phyloP scores from a whole-genome alignment of 1,140 invertebrate species.

The Tetranychus urticae region DNA sequence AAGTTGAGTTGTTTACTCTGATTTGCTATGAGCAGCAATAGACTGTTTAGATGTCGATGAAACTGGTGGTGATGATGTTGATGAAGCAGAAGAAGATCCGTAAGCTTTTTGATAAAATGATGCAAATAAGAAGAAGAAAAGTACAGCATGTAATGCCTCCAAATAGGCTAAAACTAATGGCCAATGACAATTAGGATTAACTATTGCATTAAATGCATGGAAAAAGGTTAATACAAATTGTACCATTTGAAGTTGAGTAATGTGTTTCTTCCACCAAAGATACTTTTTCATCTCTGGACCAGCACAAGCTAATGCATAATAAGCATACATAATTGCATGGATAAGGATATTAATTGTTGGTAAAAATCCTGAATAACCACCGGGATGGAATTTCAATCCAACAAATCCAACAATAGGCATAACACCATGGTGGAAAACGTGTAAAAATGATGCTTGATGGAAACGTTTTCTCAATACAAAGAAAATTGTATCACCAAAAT shows the following conservation, averaged over 20 bases:
- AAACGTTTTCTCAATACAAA: constrained; percentile 26
- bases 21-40: too few species aligned
- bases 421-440: constrained; percentile 25
- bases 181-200: constrained; percentile 1
- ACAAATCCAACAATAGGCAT: constrained; percentile 1
- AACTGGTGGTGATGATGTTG: too few species aligned
- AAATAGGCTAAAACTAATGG: background rate
- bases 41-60: too few species aligned
- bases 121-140: constrained; percentile 1
- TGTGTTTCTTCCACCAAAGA: constrained; percentile 33
- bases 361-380: constrained; percentile 21
- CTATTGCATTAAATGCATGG: background rate
- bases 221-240: constrained; percentile 4
- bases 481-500: constrained; percentile 25
- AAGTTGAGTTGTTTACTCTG: too few species aligned
- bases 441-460: constrained; percentile 24
- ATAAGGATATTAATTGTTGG: constrained; percentile 25
- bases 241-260: constrained; percentile 29
- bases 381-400: constrained; percentile 1
- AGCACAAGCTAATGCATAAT: constrained; percentile 28
- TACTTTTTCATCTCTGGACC: constrained; percentile 27
- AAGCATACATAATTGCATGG: constrained; percentile 32
- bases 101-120: background rate
- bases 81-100: background rate
- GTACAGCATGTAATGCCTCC: background rate